These are phyloP conservation scores for Graphium colonna DNA, from an alignment of 2,888 invertebrate species.

Conservation along the genomic window DNA sequence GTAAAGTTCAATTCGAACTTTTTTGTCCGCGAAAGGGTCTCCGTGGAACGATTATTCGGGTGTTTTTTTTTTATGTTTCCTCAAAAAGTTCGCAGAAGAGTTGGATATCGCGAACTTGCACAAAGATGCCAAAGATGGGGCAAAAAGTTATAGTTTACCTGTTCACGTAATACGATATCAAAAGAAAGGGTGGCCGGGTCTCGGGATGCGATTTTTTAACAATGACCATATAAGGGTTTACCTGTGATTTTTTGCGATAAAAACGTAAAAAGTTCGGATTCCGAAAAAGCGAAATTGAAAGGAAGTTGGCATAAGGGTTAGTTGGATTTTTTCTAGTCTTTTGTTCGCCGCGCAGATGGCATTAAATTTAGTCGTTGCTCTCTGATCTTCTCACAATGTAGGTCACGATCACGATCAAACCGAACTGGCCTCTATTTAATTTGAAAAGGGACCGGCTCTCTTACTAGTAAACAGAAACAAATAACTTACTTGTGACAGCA, in stretches of 20 bases:
- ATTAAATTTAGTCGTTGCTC: constrained; percentile 58
- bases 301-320: constrained; percentile 73
- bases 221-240: constrained; percentile 46
- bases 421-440: constrained; percentile 1
- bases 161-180: constrained; percentile 74
- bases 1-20: constrained; percentile 63
- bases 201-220: constrained; percentile 59
- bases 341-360: constrained; percentile 61
- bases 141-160: constrained; percentile 74
- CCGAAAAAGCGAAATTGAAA: constrained; percentile 62
- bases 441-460: neutral
- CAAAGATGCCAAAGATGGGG: constrained; percentile 54
- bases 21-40: constrained; percentile 61
- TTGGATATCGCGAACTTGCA: constrained; percentile 68
- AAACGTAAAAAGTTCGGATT: constrained; percentile 52
- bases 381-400: constrained; percentile 58
- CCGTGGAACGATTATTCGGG: constrained; percentile 65
- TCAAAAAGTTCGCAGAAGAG: constrained; percentile 56
- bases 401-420: constrained; percentile 24
- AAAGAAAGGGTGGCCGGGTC: constrained; percentile 73
- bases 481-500: constrained; percentile 1
- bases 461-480: neutral
- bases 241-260: constrained; percentile 57
- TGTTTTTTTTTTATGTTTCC: constrained; percentile 43
- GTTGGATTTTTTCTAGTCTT: constrained; percentile 47